These are phyloP conservation scores for Tiliacea citrago DNA, from an alignment of 2,888 invertebrate genomes.

Conservation along the genomic window DNA sequence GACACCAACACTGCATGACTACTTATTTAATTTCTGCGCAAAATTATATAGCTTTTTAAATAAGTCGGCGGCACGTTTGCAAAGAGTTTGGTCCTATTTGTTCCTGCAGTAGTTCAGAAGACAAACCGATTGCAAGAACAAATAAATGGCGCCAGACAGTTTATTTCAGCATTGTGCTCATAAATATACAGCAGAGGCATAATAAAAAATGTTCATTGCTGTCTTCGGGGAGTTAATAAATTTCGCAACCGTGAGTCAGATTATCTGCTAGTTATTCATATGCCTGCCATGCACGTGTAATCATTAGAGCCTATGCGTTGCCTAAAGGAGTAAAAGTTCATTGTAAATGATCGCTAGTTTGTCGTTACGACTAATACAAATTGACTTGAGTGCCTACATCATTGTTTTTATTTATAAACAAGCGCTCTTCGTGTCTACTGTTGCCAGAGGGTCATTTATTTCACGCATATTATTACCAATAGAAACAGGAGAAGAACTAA, in stretches of 20 bases:
- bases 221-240: conserved; percentile 62
- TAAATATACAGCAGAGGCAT: conserved; percentile 51
- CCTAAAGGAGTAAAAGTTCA: conserved; percentile 71
- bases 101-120: conserved; percentile 43
- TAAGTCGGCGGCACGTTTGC: neutral
- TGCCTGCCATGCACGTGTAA: conserved; percentile 71
- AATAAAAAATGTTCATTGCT: conserved; percentile 60
- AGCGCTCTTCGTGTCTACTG: conserved; percentile 27
- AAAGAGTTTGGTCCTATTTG: conserved; percentile 16
- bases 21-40: conserved; percentile 24
- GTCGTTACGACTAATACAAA: conserved; percentile 69
- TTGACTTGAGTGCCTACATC: conserved; percentile 51
- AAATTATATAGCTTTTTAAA: conserved; percentile 25
- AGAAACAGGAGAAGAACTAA: conserved; percentile 34
- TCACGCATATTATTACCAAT: conserved; percentile 19
- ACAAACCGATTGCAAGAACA: conserved; percentile 44
- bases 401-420: conserved; percentile 54
- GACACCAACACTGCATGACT: conserved; percentile 50
- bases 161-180: conserved; percentile 57
- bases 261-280: conserved; percentile 71
- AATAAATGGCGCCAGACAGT: conserved; percentile 52
- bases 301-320: conserved; percentile 69
- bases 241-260: conserved; percentile 62
- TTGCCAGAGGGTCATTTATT: conserved; percentile 41
- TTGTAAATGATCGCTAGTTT: conserved; percentile 69